phyloP scores from a whole-genome alignment of 92 coral and sea anemone species.

The Blastomussa wellsi region DNA sequence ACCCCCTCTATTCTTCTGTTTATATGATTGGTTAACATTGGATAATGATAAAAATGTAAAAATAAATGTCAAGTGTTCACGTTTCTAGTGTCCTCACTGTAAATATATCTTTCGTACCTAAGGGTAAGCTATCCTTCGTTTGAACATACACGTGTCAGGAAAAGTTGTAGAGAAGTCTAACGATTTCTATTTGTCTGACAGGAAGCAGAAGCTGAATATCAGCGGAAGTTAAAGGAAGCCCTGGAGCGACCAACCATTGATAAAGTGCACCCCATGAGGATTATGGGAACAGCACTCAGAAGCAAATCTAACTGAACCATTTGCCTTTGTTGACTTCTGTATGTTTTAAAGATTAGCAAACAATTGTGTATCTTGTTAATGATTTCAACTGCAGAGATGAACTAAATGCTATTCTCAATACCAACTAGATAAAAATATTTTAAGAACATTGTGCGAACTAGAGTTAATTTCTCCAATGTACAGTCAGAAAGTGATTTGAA shows the following conservation, averaged over 20 bases:
- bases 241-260: conserved; percentile 76
- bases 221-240: conserved; percentile 82
- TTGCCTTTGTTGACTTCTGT: background rate
- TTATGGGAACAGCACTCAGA: conserved; percentile 62
- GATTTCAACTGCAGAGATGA: background rate
- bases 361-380: background rate
- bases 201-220: conserved; percentile 97
- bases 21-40: too few species aligned
- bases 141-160: background rate
- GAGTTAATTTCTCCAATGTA: background rate
- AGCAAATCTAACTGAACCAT: conserved; percentile 50
- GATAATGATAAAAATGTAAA: too few species aligned
- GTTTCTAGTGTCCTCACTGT: too few species aligned
- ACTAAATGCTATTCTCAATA: background rate
- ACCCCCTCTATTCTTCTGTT: too few species aligned
- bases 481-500: background rate
- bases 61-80: too few species aligned
- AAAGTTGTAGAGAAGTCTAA: background rate
- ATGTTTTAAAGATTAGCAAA: conserved; percentile 8
- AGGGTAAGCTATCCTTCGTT: too few species aligned
- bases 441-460: background rate
- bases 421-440: background rate
- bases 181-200: conserved; percentile 21
- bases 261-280: conserved; percentile 85
- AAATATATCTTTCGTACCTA: too few species aligned